phyloP scores from a whole-genome alignment of 2,113 vertebrate genomes.

The Cottus gobio region DNA sequence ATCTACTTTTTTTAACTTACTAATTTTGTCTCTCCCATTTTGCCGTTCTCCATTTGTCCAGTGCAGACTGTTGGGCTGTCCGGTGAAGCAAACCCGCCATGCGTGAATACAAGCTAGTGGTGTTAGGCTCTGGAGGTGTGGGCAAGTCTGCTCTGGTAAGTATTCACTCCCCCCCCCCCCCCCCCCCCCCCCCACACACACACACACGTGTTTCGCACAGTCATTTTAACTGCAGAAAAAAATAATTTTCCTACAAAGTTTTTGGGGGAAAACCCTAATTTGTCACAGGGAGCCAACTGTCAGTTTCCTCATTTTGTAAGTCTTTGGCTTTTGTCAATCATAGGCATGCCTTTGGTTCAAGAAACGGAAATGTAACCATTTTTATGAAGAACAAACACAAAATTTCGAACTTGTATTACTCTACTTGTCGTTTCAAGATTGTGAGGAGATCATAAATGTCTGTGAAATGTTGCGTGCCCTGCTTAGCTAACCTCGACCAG shows the following conservation, averaged over 20 bases:
- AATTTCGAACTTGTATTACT: background rate
- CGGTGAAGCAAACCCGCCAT: conserved; percentile 92
- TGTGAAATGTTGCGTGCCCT: conserved; percentile 26
- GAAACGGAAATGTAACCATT: background rate
- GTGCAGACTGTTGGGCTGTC: conserved; percentile 85
- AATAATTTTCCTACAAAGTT: too few species aligned
- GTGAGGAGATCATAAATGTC: background rate
- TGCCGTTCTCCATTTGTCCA: conserved; percentile 50
- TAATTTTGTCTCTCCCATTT: conserved; percentile 31
- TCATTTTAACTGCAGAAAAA: conserved; percentile 28
- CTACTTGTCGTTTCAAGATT: background rate
- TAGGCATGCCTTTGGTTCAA: background rate
- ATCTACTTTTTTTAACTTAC: conserved; percentile 5
- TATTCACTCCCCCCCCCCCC: conserved; percentile 71
- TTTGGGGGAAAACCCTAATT: too few species aligned
- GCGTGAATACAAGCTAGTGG: conserved; percentile 99
- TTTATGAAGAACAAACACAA: conserved; percentile 1
- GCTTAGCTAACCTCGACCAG: conserved; percentile 42
- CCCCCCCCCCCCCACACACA: background rate
- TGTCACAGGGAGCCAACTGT: background rate
- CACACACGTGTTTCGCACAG: background rate
- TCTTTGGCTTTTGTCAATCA: background rate
- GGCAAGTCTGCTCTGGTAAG: conserved; percentile 99
- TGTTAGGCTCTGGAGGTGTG: conserved; percentile 99
- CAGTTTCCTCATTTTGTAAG: background rate